Conservation (phyloP, 2,113 vertebrate genomes). For the Clupea harengus region DNA sequence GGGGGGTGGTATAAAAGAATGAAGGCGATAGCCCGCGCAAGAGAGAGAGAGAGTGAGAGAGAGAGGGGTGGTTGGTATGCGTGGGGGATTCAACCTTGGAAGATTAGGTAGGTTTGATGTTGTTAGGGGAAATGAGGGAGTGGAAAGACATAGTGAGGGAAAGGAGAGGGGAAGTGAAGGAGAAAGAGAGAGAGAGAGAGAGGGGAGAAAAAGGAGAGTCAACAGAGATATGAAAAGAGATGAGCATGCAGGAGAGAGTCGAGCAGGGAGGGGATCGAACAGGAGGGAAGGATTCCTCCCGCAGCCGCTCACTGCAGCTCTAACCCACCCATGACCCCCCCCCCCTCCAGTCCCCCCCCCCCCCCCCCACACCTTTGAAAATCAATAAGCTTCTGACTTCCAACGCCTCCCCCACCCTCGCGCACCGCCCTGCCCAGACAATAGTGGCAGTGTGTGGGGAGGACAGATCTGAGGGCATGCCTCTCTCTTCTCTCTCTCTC, state of each 20-base stretch:
- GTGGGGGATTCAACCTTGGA: not conserved
- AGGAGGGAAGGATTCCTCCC: slow-evolving; percentile 24
- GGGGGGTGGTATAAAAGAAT: not conserved
- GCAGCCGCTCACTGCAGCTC: not conserved
- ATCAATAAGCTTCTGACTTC: slow-evolving; percentile 40
- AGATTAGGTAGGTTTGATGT: slow-evolving; percentile 11
- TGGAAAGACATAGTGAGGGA: not conserved
- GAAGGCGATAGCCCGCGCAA: not conserved
- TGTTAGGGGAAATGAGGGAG: slow-evolving; percentile 7
- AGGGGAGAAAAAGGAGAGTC: not conserved
- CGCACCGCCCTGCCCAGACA: slow-evolving; percentile 39
- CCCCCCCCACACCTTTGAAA: slow-evolving; percentile 9
- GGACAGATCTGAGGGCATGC: slow-evolving; percentile 38
- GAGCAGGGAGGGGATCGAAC: not conserved
- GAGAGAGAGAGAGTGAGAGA: not conserved
- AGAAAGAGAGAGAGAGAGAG: slow-evolving; percentile 7
- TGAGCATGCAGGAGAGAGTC: not conserved
- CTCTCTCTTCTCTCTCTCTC: slow-evolving; percentile 19
- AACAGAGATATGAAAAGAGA: slow-evolving; percentile 15
- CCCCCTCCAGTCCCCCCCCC: not conserved
- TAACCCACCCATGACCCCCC: not conserved
- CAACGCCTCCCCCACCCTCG: slow-evolving; percentile 9
- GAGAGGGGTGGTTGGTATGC: not conserved
- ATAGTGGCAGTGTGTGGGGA: slow-evolving; percentile 50
- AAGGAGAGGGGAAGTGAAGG: not conserved